Evolutionary conservation across 2,888 invertebrate species (phyloP).

Genomic region (Rutpela maculata): DNA sequence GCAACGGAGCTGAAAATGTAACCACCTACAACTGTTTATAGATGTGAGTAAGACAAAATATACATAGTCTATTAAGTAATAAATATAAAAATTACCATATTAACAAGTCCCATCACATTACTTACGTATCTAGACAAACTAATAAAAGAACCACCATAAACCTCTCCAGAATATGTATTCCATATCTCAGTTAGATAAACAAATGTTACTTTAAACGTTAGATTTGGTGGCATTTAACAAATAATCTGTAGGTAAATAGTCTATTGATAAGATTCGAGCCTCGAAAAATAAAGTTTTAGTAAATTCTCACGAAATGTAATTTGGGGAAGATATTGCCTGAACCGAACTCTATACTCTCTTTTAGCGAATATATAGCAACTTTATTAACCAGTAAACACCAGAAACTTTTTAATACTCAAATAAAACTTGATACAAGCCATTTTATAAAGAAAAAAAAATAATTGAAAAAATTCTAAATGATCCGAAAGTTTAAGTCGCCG

Average conservation of each 20-base stretch:
- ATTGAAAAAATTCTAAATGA: slow-evolving; percentile 5
- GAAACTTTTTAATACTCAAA: slow-evolving; percentile 14
- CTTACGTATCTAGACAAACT: slow-evolving; percentile 1
- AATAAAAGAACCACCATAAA: neutral
- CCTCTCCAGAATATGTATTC: neutral
- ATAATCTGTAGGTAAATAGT: neutral
- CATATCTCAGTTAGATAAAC: neutral
- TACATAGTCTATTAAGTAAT: neutral
- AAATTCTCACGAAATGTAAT: neutral
- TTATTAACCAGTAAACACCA: neutral
- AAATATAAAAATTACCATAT: slow-evolving; percentile 1
- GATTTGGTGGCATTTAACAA: neutral
- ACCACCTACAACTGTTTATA: neutral
- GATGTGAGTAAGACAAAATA: neutral
- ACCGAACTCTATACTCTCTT: neutral
- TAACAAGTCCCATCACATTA: neutral
- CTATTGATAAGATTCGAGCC: neutral
- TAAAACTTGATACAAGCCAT: slow-evolving; percentile 19
- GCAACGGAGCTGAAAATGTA: neutral
- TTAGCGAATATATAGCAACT: neutral
- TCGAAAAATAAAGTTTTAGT: neutral
- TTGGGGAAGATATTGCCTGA: neutral
- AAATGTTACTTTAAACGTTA: neutral
- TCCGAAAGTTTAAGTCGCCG: slow-evolving; percentile 25
- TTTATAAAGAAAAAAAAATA: neutral